Evolutionary conservation across 2,113 vertebrate species (phyloP), one percentile per base, ranked within the genome.

Genomic region (Ptilorrhoa leucosticta): DNA sequence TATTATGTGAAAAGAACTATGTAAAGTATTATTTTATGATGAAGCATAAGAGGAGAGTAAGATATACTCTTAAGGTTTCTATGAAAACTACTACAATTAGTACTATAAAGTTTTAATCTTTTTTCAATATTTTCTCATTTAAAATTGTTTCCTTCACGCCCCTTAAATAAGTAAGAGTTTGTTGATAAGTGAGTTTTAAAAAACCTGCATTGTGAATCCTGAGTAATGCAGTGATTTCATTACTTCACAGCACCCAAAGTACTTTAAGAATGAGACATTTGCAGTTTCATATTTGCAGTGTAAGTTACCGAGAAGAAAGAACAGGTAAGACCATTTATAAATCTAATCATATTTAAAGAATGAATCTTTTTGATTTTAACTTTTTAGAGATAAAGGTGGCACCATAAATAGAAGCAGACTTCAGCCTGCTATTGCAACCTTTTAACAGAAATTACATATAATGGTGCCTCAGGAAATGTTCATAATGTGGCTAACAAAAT

Each of bases 341-440:
- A 92, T 87, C 44, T 91, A 96, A 93, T 78, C 31, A 89, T 45
- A 61, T 58, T 87, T 96, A 87, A 87, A 83, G 83, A 93, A 85
- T 37, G 5, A 94, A 95, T 81, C n/a, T 77, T 93, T 96, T 45
- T 69, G 79, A 48, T 83, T 90, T 68, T 30, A 83, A 56, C 27
- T 76, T 96, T 82, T 92, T 95, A 70, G 44, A 91, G 39, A 61
- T 85, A 92, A 94, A 96, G 63, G 72, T 95, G 81, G 45, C 63
- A 83, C 40, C 24, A 69, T 58, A 57, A n/a, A 58, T 37, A 71
- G 83, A 94, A 95, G 92, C 47, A 96, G 65, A 86, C 18, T 94
- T 95, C 85, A 96, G 84, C 84, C 95, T 92, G 27, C 18, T 85
- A 47, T 91, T 87, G 61, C 79, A 97, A 95, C 15, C 31, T 80